Evolutionary conservation across 2,888 invertebrate genomes (phyloP).

Genomic region (Oscheius myriophilus): DNA sequence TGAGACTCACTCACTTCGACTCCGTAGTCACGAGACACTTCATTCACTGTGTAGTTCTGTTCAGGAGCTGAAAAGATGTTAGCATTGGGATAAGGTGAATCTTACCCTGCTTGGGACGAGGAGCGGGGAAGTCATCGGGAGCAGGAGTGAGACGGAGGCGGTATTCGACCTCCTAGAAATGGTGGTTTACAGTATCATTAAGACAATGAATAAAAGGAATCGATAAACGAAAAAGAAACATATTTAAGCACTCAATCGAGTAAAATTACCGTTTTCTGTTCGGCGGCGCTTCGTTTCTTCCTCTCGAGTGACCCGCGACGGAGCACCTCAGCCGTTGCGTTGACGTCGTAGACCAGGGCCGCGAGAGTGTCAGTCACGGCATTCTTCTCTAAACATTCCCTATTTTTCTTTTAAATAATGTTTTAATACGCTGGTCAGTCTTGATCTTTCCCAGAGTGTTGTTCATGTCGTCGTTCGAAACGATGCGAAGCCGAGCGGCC

Average conservation of each 20-base stretch:
- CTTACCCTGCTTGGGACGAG: constrained; percentile 37
- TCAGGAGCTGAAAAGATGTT: constrained; percentile 59
- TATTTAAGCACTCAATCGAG: too few relatives aligned
- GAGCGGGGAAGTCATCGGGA: constrained; percentile 55
- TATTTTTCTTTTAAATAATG: too few relatives aligned
- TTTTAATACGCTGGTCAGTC: constrained; percentile 55
- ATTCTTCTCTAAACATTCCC: constrained; percentile 58
- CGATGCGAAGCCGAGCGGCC: constrained; percentile 60
- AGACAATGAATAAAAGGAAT: too few relatives aligned
- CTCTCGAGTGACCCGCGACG: constrained; percentile 51
- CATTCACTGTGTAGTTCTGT: constrained; percentile 61
- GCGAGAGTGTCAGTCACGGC: constrained; percentile 69
- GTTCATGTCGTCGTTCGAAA: constrained; percentile 66
- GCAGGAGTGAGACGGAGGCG: constrained; percentile 64
- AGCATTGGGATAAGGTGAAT: too few relatives aligned
- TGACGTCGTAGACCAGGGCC: constrained; percentile 70
- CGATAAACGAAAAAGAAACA: too few relatives aligned
- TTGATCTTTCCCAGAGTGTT: constrained; percentile 62
- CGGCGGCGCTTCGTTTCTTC: constrained; percentile 35
- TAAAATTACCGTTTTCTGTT: constrained; percentile 8
- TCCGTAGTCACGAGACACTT: constrained; percentile 64
- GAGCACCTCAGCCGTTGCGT: constrained; percentile 69
- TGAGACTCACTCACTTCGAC: constrained; percentile 65
- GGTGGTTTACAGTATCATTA: too few relatives aligned
- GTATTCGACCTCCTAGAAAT: constrained; percentile 63